Base-by-base conservation (phyloP, 2,113 vertebrate species). In the Percopsis transmontana region DNA sequence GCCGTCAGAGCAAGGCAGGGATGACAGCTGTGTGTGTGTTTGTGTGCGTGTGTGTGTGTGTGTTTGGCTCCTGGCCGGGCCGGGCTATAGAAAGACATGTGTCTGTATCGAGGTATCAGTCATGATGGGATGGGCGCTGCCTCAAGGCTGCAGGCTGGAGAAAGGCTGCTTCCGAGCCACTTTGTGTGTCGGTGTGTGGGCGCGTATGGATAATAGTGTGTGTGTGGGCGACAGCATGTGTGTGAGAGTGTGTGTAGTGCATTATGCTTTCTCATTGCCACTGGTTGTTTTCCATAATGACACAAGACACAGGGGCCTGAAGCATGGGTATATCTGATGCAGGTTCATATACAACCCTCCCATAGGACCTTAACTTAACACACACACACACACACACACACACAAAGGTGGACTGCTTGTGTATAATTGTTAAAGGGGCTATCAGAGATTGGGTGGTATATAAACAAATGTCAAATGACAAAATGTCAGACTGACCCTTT, bases 41-140 rank as follows among this genome's bases (percentile, higher is more conserved):
- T 66, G 54, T 79, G 58, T 71, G 68, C 68, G 47, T 63, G 61
- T 63, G 47, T 62, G 23, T 51, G 48, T 24, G 50, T 63, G 61
- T 40, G 33, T 40, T n/a, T 33, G 9, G 10, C 13, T 24, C 7
- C 70, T 54, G 61, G 62, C 18, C 61, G 44, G 52, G 72, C 70
- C 74, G 68, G 68, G 61, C 69, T 65, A 72, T n/a, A 19, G 38
- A 0, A n/a, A 76, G 67, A 66, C 63, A 79, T 66, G 68, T 33
- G 58, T 51, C 65, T 70, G 57, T 74, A 79, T 20, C 20, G 15
- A 56, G 77, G 62, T 70, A 86, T 87, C 74, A 78, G 68, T 84
- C 82, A 85, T 64, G 65, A 60, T 67, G 68, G 56, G 67, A 75
- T 75, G 80, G 80, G 83, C 65, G 52, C 77, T 80, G 85, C 77